Evolutionary conservation across 2,888 invertebrate species (phyloP), one percentile per base, ranked within the genome.

Genomic region (Apotomis betuletana): DNA sequence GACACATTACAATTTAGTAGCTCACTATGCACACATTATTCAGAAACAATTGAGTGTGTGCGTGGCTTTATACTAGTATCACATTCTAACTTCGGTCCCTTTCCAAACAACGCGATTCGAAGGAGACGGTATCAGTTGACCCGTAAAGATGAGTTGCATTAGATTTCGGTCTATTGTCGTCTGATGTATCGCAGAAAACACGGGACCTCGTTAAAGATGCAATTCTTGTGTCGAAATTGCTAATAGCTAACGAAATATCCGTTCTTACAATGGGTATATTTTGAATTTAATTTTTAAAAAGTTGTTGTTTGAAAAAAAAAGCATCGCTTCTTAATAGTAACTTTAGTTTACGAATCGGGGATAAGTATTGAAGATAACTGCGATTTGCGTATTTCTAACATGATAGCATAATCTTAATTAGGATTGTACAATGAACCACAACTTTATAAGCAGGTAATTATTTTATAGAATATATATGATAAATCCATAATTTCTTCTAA

Each of bases 141-240:
- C 69, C 69, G 38, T 62, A 54, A 62, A 62, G 69, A 68, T 8
- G 27, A 57, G 38, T 62, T 62, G 57, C 69, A 57, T 57, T 68
- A 61, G 54, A 49, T 60, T 27, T 49, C 57, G 27, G 13, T 10
- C 62, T 57, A 69, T 69, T 69, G 69, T 69, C 62, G 69, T 69
- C 62, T 62, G 57, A 55, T 52, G 13, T 36, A 62, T 61, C 55
- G 15, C 27, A 57, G 62, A 69, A 55, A 62, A 62, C 69, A 57
- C 44, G 54, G 12, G 10, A 54, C 36, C 68, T 69, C 57, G 38
- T 62, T 69, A 61, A 55, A 62, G 55, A 62, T 62, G 62, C 69
- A 61, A 62, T 69, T 69, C 61, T 54, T n/a, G 60, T 62, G 61
- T 69, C 57, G 54, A 69, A 62, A 69, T 57, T 15, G 41, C 41